Percentiles rank a stretch among this genome's conserved stretches.
Conservation (phyloP, 2,113 vertebrate genomes). For the Suricata suricatta region DNA sequence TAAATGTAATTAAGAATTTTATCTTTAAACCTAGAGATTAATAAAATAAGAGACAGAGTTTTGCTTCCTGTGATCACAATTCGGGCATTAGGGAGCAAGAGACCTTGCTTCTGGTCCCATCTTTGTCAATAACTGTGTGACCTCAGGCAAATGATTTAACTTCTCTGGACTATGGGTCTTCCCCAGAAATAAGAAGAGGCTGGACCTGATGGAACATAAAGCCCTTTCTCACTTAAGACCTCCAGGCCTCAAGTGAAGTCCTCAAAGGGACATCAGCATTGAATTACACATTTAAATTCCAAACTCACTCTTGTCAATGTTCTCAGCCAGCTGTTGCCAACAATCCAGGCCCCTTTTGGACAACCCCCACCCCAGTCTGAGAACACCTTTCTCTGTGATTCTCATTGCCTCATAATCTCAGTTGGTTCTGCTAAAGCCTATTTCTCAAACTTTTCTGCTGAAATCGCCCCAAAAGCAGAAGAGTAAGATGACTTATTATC, state of each 20-base stretch:
- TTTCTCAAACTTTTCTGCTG: slow-evolving; percentile 22
- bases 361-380: not conserved
- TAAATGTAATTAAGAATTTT: not conserved
- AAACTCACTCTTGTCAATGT: not conserved
- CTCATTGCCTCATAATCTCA: not conserved
- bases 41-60: not conserved
- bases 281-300: not conserved
- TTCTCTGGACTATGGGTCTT: not conserved
- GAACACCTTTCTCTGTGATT: not conserved
- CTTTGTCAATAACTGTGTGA: not conserved
- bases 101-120: not conserved
- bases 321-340: not conserved
- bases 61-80: not conserved
- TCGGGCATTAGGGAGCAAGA: not conserved
- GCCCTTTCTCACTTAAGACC: not conserved
- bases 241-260: not conserved
- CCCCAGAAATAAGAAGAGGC: not conserved
- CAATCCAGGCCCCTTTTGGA: not conserved
- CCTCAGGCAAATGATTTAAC: not conserved
- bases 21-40: not conserved
- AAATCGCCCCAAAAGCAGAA: slow-evolving; percentile 24
- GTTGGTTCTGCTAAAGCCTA: not conserved
- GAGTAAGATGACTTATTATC: not conserved
- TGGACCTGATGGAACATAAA: not conserved
- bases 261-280: not conserved